phyloP scores from a whole-genome alignment of 1,140 invertebrate species.

The Ceratina japonica region DNA sequence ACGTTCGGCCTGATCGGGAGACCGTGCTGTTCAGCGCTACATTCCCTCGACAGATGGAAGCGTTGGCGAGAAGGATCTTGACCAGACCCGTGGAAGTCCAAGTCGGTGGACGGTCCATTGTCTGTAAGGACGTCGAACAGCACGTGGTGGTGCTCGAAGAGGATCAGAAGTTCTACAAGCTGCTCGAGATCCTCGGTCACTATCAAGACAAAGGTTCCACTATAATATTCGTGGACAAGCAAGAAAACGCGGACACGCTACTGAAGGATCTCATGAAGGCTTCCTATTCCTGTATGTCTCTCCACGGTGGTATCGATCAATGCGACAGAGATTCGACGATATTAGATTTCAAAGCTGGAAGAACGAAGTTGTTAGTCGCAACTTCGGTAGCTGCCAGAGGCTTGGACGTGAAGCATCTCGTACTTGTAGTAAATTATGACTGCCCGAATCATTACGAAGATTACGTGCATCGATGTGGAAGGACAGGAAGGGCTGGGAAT shows the following conservation, averaged over 20 bases:
- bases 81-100: conserved; percentile 98
- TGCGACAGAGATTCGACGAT: conserved; percentile 99
- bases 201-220: conserved; percentile 96
- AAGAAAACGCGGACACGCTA: conserved; percentile 97
- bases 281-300: conserved; percentile 95
- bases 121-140: conserved; percentile 99
- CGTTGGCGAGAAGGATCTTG: conserved; percentile 94
- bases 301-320: conserved; percentile 99
- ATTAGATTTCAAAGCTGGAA: conserved; percentile 97
- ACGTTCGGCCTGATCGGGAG: conserved; percentile 97
- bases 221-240: conserved; percentile 99
- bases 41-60: conserved; percentile 99
- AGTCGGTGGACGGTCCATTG: conserved; percentile 97
- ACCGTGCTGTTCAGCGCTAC: conserved; percentile 99
- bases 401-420: conserved; percentile 98
- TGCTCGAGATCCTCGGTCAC: conserved; percentile 96
- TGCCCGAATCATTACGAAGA: conserved; percentile 99
- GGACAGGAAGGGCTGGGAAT: conserved; percentile 96
- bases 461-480: conserved; percentile 98
- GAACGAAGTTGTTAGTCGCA: conserved; percentile 91
- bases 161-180: conserved; percentile 98
- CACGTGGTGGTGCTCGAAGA: conserved; percentile 96
- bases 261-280: conserved; percentile 98
- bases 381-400: conserved; percentile 98
- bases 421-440: conserved; percentile 99